Evolutionary conservation across 2,113 vertebrate species (phyloP), one percentile per base, ranked within the genome.

Genomic region (Hylia prasina): DNA sequence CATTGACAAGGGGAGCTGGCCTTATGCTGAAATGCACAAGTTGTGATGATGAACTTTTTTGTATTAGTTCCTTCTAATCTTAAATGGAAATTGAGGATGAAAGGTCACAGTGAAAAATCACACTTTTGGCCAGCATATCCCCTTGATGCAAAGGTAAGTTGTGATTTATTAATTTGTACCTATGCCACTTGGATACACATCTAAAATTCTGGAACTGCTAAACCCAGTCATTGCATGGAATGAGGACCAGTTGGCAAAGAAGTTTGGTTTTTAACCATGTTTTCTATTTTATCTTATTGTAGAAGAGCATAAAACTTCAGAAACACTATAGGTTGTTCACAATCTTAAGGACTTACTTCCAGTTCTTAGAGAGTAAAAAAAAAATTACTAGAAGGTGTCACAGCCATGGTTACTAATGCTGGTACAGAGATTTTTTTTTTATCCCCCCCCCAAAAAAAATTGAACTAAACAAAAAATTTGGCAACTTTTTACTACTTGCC

Each of bases 1-100:
- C 1, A 0, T 1, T 11, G 13, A 23, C n/a, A 64, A 75, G 47
- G 33, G 27, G 47, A 80, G 58, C 14, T 1, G 2, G 5, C 17
- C 28, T 51, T 56, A 35, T 3, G 22, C 33, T 76, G 65, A 82
- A 78, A 56, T 17, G 23, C 9, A 18, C 18, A 45, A 7, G 17
- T 82, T 68, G 39, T 5, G 5, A n/a, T 79, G 23, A 39, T 84
- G 20, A 35, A 21, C 0, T 40, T 56, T 72, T 82, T 60, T 78
- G 7, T 37, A 28, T 78, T 82, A 48, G 7, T 73, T 93, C 61
- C 23, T 73, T 65, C 21, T 60, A 47, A 89, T 56, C 48, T 48
- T 64, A 82, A 93, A 16, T 72, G 30, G 28, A 85, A 68, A 61
- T 25, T 30, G 11, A 45, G 15, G 25, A 7, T 45, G 21, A 61